Conservation (phyloP, 2,888 invertebrate genomes). For the Sarcophaga rosellei region DNA sequence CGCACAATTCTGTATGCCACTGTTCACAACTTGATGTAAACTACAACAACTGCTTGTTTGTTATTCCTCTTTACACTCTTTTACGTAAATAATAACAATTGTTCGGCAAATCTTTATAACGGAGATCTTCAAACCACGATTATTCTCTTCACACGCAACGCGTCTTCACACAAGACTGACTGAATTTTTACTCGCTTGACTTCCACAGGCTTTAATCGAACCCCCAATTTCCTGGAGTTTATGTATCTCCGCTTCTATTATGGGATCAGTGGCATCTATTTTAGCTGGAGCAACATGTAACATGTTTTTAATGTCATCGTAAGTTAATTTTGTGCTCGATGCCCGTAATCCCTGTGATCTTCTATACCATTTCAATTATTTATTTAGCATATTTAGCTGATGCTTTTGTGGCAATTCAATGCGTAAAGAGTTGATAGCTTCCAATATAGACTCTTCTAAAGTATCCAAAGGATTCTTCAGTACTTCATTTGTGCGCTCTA, state of each 20-base stretch:
- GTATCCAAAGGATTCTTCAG: conserved; percentile 82
- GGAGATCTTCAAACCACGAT: no score
- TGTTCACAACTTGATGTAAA: no score
- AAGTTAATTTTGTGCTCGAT: conserved; percentile 80
- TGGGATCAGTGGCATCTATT: conserved; percentile 84
- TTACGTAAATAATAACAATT: no score
- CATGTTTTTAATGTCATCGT: conserved; percentile 85
- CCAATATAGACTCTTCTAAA: conserved; percentile 83
- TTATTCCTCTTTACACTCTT: no score
- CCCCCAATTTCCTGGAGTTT: conserved; percentile 84
- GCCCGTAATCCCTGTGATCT: conserved; percentile 83
- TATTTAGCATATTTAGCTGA: conserved; percentile 86
- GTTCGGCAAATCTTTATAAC: no score
- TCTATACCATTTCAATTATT: conserved; percentile 89
- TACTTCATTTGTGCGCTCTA: conserved; percentile 86
- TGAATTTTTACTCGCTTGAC: conserved; percentile 81
- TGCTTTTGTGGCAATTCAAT: conserved; percentile 92
- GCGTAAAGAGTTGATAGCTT: conserved; percentile 90
- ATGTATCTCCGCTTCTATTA: conserved; percentile 86
- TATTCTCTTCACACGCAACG: no score
- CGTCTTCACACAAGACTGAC: no score
- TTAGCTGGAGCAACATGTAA: conserved; percentile 85
- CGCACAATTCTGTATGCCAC: no score
- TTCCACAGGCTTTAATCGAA: conserved; percentile 80
- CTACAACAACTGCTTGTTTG: no score